Evolutionary conservation across 2,888 invertebrate genomes (phyloP), one percentile per base, ranked within the genome.

Genomic region (Nineta flava): DNA sequence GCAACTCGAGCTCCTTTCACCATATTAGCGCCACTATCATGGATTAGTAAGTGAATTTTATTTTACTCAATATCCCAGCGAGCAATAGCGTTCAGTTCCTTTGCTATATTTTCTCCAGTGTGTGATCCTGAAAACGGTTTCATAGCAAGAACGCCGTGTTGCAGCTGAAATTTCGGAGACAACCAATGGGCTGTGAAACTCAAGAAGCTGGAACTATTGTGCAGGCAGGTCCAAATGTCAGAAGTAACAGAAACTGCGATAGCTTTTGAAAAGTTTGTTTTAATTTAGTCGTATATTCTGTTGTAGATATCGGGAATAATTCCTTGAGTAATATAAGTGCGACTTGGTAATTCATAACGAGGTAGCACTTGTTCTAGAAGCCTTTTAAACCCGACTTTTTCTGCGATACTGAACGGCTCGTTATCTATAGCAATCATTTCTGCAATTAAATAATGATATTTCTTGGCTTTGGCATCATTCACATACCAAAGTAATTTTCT

Each of bases 371-470:
- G 47, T 53, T 40, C 21, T 59, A 10, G 19, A 60, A 32, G 61
- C n/a, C n/a, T n/a, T n/a, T n/a, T n/a, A n/a, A n/a, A n/a, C n/a
- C n/a, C n/a, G n/a, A n/a, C n/a, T n/a, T n/a, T n/a, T n/a, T n/a
- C n/a, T n/a, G n/a, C n/a, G n/a, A n/a, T n/a, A n/a, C n/a, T n/a
- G n/a, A n/a, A n/a, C n/a, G n/a, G n/a, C n/a, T n/a, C n/a, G 59
- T 49, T 60, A 54, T 53, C 60, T 50, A 61, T 9, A 17, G 59
- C 61, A 57, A 62, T 61, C 59, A 60, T 62, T 60, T 61, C 63
- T 16, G 55, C 59, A 46, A 62, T 58, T 50, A 59, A 57, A 55
- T 60, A 60, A 56, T 62, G 55, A 51, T 57, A 57, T 52, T 56
- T 55, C 53, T 53, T 58, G 6, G 58, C 52, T 55, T 57, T 58